A percentile compares a stretch with the other conserved stretches of the same genome.
phyloP scores from a whole-genome alignment of 2,797 vertebrate species.

The Epinephelus awoara region DNA sequence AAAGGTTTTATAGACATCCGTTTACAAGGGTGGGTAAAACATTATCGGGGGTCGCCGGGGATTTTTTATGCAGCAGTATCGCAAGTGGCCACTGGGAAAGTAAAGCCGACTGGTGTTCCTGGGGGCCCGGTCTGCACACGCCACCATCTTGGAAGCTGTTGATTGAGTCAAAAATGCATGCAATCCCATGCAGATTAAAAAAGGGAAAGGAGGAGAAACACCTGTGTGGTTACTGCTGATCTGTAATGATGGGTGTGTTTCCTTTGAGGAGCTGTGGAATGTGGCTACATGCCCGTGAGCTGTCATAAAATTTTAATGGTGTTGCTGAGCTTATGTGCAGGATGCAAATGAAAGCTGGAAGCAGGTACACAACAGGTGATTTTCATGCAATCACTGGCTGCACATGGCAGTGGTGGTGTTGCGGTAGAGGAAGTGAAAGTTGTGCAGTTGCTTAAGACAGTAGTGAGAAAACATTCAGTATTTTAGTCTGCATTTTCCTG shows the following conservation, averaged over 20 bases:
- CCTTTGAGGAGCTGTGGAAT: constrained; percentile 1
- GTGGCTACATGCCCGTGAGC: constrained; percentile 8
- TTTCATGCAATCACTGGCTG: neutral
- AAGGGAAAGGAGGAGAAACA: constrained; percentile 4
- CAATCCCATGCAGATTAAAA: constrained; percentile 14
- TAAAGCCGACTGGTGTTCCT: no score
- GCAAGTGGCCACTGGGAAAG: no score
- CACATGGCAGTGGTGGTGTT: constrained; percentile 1
- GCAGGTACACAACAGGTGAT: constrained; percentile 13
- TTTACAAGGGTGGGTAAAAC: no score
- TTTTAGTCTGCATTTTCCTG: neutral
- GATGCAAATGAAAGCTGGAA: constrained; percentile 32
- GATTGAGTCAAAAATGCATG: constrained; percentile 7
- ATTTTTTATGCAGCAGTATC: no score
- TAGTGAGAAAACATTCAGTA: constrained; percentile 9
- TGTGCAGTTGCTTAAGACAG: constrained; percentile 20
- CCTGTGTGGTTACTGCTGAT: constrained; percentile 1
- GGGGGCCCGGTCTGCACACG: no score
- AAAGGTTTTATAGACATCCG: no score
- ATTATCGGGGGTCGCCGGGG: no score
- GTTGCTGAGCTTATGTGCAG: constrained; percentile 4
- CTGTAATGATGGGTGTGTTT: constrained; percentile 4
- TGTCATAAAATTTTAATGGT: constrained; percentile 8
- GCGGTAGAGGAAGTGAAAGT: constrained; percentile 59
- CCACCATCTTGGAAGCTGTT: no score